Evolutionary conservation across 2,888 invertebrate genomes (phyloP).

Genomic region (Candidula unifasciata): DNA sequence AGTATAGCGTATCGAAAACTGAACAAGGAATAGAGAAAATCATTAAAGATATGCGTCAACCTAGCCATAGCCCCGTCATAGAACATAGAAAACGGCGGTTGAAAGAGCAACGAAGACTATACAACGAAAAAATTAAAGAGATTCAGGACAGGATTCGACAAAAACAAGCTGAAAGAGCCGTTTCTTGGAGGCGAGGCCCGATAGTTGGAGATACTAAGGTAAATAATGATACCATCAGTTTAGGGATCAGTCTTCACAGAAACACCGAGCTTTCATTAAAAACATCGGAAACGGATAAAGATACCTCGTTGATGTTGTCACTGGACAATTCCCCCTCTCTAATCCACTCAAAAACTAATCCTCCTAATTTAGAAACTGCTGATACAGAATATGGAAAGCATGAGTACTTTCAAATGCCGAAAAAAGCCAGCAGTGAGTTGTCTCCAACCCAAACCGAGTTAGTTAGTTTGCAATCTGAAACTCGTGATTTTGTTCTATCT

Average conservation of each 20-base stretch:
- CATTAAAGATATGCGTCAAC: not conserved
- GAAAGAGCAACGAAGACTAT: constrained; percentile 6
- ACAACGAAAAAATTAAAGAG: constrained; percentile 27
- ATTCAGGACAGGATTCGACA: constrained; percentile 9
- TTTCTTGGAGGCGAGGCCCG: not conserved
- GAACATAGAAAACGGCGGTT: constrained; percentile 5
- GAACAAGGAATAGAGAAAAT: not conserved
- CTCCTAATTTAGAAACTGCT: not conserved
- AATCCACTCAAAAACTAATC: not conserved
- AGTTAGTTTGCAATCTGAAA: not conserved
- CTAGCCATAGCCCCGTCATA: not conserved
- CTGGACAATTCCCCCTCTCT: not conserved
- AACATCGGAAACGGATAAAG: not conserved
- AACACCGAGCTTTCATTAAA: not conserved
- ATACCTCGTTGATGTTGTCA: not conserved
- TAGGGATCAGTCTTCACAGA: not conserved
- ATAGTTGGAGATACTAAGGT: not conserved
- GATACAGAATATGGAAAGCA: not conserved
- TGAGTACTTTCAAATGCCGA: not conserved
- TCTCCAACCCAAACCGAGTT: not conserved
- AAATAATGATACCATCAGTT: not conserved
- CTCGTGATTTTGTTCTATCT: not conserved
- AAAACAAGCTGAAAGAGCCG: constrained; percentile 12
- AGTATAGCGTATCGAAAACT: not conserved
- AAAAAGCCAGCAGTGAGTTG: not conserved